Evolutionary conservation across 2,113 vertebrate genomes (phyloP).

Genomic region (Channa maculata): DNA sequence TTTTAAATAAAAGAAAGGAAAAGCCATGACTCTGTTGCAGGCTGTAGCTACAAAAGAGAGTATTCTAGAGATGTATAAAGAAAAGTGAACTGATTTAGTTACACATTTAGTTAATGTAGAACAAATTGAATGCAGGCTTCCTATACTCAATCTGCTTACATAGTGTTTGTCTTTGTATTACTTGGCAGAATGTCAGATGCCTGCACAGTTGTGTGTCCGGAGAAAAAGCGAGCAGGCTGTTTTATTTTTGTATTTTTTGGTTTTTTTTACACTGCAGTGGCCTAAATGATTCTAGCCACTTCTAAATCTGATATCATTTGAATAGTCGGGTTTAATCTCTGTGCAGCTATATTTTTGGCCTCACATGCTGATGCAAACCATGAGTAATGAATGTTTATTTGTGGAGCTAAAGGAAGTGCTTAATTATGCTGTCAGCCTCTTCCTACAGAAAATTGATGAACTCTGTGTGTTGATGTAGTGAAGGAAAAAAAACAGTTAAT

Average conservation of each 20-base stretch:
- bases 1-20: too few species aligned
- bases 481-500: constrained; percentile 60
- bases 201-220: constrained; percentile 37
- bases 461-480: constrained; percentile 52
- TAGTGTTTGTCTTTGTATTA: constrained; percentile 59
- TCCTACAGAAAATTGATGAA: constrained; percentile 61
- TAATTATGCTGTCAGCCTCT: constrained; percentile 69
- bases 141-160: constrained; percentile 57
- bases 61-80: too few species aligned
- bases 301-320: constrained; percentile 26
- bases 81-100: too few species aligned
- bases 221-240: constrained; percentile 23
- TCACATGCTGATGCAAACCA: constrained; percentile 39
- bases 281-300: constrained; percentile 19
- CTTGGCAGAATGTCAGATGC: constrained; percentile 56
- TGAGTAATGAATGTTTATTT: constrained; percentile 70
- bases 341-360: constrained; percentile 6
- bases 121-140: constrained; percentile 42
- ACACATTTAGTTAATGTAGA: constrained; percentile 46
- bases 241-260: constrained; percentile 12
- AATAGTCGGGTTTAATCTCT: constrained; percentile 26
- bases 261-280: constrained; percentile 20
- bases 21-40: too few species aligned
- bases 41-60: too few species aligned
- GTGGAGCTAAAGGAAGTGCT: constrained; percentile 59